Conservation (phyloP, 1,140 invertebrate genomes). For the Drosophila novamexicana region DNA sequence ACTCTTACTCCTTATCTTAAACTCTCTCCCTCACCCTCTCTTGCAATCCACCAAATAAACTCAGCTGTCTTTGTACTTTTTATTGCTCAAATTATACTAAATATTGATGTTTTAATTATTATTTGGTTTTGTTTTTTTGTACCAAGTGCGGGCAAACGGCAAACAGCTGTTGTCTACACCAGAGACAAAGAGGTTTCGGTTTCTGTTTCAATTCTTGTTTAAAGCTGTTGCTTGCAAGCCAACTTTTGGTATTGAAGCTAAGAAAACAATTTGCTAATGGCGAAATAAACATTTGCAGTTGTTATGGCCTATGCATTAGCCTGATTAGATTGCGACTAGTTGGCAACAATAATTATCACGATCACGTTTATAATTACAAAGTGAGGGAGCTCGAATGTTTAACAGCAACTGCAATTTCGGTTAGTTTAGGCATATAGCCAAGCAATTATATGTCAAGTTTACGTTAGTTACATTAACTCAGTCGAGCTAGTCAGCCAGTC, state of each 20-base stretch:
- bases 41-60: not conserved
- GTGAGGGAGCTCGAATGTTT: not conserved
- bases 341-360: constrained; percentile 16
- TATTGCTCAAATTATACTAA: constrained; percentile 1
- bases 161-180: constrained; percentile 6
- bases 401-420: not conserved
- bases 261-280: constrained; percentile 26
- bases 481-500: not conserved
- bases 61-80: constrained; percentile 6
- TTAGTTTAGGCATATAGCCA: not conserved
- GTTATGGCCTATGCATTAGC: constrained; percentile 6
- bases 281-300: constrained; percentile 7
- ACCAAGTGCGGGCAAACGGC: not conserved
- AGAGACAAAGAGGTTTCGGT: not conserved
- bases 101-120: constrained; percentile 6
- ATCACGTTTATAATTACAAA: constrained; percentile 27
- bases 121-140: not conserved
- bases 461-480: constrained; percentile 7
- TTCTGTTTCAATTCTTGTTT: not conserved
- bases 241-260: not conserved
- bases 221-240: not conserved
- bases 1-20: not conserved
- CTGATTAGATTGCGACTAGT: constrained; percentile 21
- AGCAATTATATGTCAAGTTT: constrained; percentile 2
- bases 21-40: not conserved